phyloP scores from a whole-genome alignment of 1,140 invertebrate species.

The Bombus confusus region DNA sequence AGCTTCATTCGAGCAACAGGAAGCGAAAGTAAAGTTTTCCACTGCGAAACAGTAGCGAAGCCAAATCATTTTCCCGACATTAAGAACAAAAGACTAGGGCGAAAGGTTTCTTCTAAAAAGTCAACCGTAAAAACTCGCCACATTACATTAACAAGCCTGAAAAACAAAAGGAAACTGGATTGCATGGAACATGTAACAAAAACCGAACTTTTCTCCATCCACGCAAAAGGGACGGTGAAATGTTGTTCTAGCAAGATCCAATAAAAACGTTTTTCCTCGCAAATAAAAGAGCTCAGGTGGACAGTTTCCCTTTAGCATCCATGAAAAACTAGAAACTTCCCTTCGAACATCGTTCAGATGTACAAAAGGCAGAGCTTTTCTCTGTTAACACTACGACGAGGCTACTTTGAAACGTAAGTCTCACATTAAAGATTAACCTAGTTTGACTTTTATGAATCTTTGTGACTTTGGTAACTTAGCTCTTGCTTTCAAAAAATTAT shows the following conservation, averaged over 20 bases:
- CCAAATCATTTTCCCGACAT: not conserved
- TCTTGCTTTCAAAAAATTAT: not conserved
- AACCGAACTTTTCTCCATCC: not conserved
- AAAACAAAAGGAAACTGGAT: no score
- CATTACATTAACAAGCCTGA: not conserved
- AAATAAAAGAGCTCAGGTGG: not conserved
- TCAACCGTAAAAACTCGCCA: not conserved
- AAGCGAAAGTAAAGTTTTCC: not conserved
- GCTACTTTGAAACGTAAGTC: not conserved
- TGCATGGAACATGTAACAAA: not conserved
- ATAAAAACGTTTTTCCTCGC: constrained; percentile 3
- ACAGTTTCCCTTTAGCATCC: not conserved
- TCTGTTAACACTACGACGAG: not conserved
- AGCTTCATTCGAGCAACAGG: not conserved
- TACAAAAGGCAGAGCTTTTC: not conserved
- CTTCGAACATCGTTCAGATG: no score
- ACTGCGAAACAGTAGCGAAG: no score
- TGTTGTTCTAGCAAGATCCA: not conserved
- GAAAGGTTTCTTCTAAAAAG: not conserved
- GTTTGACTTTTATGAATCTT: not conserved
- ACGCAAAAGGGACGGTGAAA: not conserved
- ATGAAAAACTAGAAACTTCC: not conserved
- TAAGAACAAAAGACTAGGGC: not conserved
- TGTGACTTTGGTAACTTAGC: not conserved
- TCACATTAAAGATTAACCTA: not conserved